These are phyloP conservation scores for Silurus lanzhouensis DNA, from an alignment of 2,797 vertebrate species.

Conservation along the genomic window DNA sequence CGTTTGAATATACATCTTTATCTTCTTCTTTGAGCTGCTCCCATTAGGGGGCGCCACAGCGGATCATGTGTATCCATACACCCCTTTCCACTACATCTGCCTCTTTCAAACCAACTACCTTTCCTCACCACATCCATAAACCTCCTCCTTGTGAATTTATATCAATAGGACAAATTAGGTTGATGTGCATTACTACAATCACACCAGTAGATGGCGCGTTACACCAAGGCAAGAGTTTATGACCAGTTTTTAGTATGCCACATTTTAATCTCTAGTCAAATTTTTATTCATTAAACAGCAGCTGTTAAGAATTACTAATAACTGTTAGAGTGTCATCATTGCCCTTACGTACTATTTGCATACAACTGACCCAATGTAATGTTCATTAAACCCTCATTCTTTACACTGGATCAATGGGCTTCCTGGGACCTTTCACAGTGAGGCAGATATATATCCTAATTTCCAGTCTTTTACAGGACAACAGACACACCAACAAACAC, in stretches of 20 bases:
- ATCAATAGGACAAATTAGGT: not conserved
- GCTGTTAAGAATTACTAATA: not conserved
- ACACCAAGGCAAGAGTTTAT: not conserved
- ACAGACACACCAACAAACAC: not conserved
- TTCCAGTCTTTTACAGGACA: not conserved
- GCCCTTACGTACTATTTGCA: not conserved
- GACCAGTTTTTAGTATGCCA: not conserved
- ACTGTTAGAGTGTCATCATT: not conserved
- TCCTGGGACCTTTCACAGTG: no score
- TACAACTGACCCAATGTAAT: not conserved
- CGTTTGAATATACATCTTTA: no score
- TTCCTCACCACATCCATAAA: no score
- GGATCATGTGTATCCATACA: no score
- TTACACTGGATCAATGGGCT: not conserved
- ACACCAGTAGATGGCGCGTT: slow-evolving; percentile 39
- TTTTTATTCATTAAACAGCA: not conserved
- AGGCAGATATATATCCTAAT: no score
- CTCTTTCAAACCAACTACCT: no score
- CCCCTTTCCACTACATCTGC: no score
- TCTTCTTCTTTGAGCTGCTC: no score
- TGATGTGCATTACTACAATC: not conserved
- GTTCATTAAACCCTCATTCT: not conserved
- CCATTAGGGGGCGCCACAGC: no score
- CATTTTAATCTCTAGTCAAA: not conserved
- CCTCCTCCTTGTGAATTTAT: no score